phyloP scores from a whole-genome alignment of 2,888 invertebrate genomes.

The Andrena chrysosceles region DNA sequence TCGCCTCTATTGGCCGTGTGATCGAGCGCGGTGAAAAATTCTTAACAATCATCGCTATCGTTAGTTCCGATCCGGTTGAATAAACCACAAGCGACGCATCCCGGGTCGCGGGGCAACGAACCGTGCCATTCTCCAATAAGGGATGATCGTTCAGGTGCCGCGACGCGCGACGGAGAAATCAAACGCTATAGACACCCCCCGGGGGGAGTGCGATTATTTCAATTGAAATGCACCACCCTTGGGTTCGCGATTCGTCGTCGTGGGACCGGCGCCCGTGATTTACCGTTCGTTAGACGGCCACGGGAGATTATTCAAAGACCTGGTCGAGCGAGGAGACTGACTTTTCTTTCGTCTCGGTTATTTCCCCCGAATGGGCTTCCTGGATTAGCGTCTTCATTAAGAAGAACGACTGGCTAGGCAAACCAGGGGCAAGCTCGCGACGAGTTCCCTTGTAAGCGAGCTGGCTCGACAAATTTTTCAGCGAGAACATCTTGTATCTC shows the following conservation, averaged over 20 bases:
- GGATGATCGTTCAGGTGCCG: not conserved
- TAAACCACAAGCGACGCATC: not conserved
- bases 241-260: not conserved
- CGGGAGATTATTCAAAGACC: not conserved
- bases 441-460: slow-evolving; percentile 1
- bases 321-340: not conserved
- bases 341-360: not conserved
- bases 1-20: slow-evolving; percentile 32
- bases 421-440: not conserved
- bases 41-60: not conserved
- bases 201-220: not conserved
- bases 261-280: not conserved
- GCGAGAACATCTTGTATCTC: slow-evolving; percentile 37
- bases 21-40: slow-evolving; percentile 10
- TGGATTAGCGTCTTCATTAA: slow-evolving; percentile 1
- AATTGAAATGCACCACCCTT: not conserved
- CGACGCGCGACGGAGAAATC: not conserved
- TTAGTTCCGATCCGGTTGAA: not conserved
- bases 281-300: not conserved
- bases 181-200: not conserved
- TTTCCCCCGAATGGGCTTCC: not conserved
- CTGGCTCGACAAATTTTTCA: slow-evolving; percentile 39
- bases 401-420: not conserved
- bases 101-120: not conserved
- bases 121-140: not conserved